A percentile compares a stretch with the other conserved stretches of the same genome.
Conservation (phyloP, 2,888 invertebrate genomes). For the Stenotaenia linearis region DNA sequence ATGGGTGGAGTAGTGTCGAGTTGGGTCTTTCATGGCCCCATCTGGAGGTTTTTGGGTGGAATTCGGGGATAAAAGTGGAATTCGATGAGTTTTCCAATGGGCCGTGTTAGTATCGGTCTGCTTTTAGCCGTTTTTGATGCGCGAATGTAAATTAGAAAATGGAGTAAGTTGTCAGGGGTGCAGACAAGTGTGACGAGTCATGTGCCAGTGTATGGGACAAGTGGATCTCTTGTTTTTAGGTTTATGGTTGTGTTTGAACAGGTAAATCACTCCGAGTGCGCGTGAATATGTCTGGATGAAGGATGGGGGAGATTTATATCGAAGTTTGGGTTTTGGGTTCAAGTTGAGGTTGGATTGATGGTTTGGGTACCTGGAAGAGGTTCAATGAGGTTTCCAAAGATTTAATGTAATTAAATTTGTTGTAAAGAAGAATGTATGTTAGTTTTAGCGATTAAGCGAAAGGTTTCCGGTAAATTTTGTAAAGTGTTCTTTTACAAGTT, state of each 20-base stretch:
- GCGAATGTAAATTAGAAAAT: neutral
- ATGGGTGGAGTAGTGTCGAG: neutral
- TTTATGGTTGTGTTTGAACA: neutral
- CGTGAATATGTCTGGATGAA: neutral
- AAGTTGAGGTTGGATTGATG: too few relatives aligned
- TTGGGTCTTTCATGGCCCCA: neutral
- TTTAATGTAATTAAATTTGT: too few relatives aligned
- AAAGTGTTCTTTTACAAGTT: too few relatives aligned
- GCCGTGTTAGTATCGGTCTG: neutral
- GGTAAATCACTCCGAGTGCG: neutral
- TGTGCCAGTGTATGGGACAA: neutral
- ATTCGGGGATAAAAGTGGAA: neutral
- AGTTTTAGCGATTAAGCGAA: too few relatives aligned
- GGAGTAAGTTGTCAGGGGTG: neutral
- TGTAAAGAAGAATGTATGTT: too few relatives aligned
- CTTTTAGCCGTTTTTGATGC: neutral
- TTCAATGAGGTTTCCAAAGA: too few relatives aligned
- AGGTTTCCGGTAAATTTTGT: too few relatives aligned
- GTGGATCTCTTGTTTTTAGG: neutral
- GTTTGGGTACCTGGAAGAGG: too few relatives aligned
- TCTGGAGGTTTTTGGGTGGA: neutral
- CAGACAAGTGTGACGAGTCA: neutral
- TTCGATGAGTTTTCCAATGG: too few relatives aligned
- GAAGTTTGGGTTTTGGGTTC: too few relatives aligned
- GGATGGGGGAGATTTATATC: too few relatives aligned